phyloP scores from a whole-genome alignment of 2,797 vertebrate species.

The Periparus ater region DNA sequence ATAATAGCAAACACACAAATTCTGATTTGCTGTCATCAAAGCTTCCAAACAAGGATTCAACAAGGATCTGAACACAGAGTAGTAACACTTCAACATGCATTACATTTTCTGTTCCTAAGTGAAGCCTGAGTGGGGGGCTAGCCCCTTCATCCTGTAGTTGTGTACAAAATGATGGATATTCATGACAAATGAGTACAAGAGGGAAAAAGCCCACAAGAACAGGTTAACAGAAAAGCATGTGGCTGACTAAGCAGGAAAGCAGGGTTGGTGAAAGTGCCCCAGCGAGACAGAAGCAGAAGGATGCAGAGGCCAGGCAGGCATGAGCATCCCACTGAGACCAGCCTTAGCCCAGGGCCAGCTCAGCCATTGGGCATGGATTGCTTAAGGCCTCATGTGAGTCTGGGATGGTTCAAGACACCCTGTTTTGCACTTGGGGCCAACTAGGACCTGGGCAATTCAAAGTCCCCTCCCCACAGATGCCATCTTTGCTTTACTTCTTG shows the following conservation, averaged over 20 bases:
- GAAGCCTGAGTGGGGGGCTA: not conserved
- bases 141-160: conserved; percentile 4
- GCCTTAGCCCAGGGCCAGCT: not conserved
- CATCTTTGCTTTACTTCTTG: not conserved
- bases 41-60: conserved; percentile 75
- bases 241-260: conserved; percentile 7
- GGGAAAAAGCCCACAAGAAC: not conserved
- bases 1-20: conserved; percentile 53
- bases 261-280: not conserved
- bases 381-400: not conserved
- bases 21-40: conserved; percentile 88
- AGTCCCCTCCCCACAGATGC: not conserved
- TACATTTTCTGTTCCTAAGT: conserved; percentile 25
- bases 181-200: conserved; percentile 29
- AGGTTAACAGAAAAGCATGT: not conserved
- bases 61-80: conserved; percentile 38
- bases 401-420: not conserved
- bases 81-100: conserved; percentile 70
- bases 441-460: not conserved
- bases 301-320: not conserved
- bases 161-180: conserved; percentile 45
- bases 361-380: not conserved
- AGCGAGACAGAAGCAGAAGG: not conserved
- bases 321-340: not conserved
- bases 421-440: not conserved